Percentiles rank a stretch among this genome's conserved stretches.
These are phyloP conservation scores for Trachymyrmex septentrionalis DNA, from an alignment of 1,140 invertebrate species.

Conservation along the genomic window DNA sequence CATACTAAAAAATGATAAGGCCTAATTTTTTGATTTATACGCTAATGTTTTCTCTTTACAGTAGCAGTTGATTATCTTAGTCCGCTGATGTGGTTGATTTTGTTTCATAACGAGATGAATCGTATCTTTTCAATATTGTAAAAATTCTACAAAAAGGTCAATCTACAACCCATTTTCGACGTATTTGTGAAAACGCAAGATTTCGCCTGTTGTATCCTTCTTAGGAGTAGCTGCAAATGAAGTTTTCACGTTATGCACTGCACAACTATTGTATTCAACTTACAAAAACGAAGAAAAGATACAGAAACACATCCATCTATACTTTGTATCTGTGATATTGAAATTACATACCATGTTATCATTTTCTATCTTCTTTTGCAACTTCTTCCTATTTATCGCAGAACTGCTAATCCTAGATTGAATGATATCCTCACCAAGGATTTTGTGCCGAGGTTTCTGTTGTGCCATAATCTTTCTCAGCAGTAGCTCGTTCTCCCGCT, in stretches of 20 bases:
- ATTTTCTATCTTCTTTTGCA: constrained; percentile 81
- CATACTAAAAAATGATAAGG: neutral
- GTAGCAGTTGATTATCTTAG: constrained; percentile 22
- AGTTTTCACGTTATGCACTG: neutral
- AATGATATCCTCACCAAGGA: constrained; percentile 16
- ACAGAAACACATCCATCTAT: neutral
- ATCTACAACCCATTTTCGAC: constrained; percentile 73
- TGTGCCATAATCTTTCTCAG: constrained; percentile 84
- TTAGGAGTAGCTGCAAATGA: constrained; percentile 77
- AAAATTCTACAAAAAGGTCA: constrained; percentile 68
- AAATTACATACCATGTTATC: constrained; percentile 80
- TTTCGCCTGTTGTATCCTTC: constrained; percentile 80
- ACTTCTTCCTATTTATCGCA: constrained; percentile 81
- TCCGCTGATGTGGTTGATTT: neutral
- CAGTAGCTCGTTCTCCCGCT: constrained; percentile 85
- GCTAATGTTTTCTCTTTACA: neutral
- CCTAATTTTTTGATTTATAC: neutral
- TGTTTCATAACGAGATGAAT: constrained; percentile 62
- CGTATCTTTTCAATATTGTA: constrained; percentile 1
- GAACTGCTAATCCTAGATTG: constrained; percentile 76
- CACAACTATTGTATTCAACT: constrained; percentile 8
- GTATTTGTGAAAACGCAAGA: constrained; percentile 72
- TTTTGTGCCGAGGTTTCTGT: constrained; percentile 74
- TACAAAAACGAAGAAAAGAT: neutral
- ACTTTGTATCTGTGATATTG: neutral